Base-by-base conservation (phyloP, 2,888 invertebrate species). In the Hoplodrina blanda region DNA sequence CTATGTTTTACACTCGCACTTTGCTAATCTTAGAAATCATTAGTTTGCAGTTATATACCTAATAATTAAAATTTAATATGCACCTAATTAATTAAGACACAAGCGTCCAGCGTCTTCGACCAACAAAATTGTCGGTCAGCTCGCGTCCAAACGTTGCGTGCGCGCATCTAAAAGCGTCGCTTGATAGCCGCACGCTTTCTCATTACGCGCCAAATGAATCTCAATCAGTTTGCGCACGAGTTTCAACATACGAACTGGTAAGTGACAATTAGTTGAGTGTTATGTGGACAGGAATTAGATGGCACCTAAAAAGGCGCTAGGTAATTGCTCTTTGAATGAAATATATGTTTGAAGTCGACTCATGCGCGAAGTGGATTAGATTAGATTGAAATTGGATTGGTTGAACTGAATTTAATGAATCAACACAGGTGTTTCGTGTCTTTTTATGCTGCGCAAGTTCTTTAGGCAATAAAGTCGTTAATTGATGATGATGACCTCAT, bases 131-230 rank as follows among this genome's bases (percentile, higher is more conserved):
- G 72, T 74, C 52, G 59, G 73, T 81, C 75, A 56, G 61, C 60
- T 62, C 69, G 73, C 76, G 82, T 76, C 67, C 66, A 44, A 49
- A 11, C 61, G 59, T 71, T 82, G 85, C 78, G 78, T 73, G 67
- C 69, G 54, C 76, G 74, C 82, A 76, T 78, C 74, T 80, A 71
- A 78, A 80, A 77, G 56, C 73, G 78, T 73, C 79, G 77, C 66
- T 73, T 76, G 76, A 74, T 78, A 76, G 72, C 73, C 64, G 66
- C 79, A 70, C 82, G 74, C 84, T 85, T 85, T 85, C 85, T 78
- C 83, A 84, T 85, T 85, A 80, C 74, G 69, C 86, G 74, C 70
- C 73, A 62, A 79, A 81, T 78, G 85, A 86, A 86, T 86, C 78
- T 62, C 81, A 86, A 86, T 77, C 76, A 85, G 76, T 69, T 62